Evolutionary conservation across 2,113 vertebrate genomes (phyloP).

Genomic region (Glaucomys volans): DNA sequence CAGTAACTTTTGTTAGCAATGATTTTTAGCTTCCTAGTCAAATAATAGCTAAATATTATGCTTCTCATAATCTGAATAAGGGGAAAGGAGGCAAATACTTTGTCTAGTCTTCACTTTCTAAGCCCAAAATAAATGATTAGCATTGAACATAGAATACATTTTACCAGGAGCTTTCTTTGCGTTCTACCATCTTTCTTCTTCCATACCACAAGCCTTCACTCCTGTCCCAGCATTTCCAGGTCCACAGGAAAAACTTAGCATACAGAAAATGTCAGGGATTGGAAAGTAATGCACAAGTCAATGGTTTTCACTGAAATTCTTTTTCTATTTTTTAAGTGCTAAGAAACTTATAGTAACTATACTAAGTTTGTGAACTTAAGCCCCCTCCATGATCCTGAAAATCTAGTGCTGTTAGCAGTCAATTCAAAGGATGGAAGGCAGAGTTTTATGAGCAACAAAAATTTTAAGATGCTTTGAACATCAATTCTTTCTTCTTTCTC

Average conservation of each 20-base stretch:
- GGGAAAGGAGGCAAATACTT: not conserved
- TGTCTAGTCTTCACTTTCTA: not conserved
- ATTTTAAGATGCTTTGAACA: constrained; percentile 76
- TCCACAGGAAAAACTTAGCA: not conserved
- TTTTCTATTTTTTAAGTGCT: constrained; percentile 61
- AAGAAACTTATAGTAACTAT: constrained; percentile 40
- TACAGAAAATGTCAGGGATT: not conserved
- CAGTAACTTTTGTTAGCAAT: not conserved
- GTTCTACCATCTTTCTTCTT: not conserved
- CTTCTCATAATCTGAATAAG: not conserved
- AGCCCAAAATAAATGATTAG: not conserved
- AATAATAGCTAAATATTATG: not conserved
- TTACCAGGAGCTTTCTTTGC: not conserved
- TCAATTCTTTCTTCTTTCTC: constrained; percentile 65
- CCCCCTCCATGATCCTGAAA: constrained; percentile 59
- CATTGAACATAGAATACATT: not conserved
- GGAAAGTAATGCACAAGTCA: constrained; percentile 29
- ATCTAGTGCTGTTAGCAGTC: constrained; percentile 59
- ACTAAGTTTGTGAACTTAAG: constrained; percentile 59
- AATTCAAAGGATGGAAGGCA: constrained; percentile 75
- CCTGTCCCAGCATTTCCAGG: not conserved
- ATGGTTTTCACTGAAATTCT: not conserved
- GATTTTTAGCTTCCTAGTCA: not conserved
- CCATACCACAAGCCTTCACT: not conserved
- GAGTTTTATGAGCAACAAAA: constrained; percentile 66